Percentiles rank a stretch among this genome's conserved stretches.
Conservation (phyloP, 2,113 vertebrate genomes). For the Zapus hudsonius region DNA sequence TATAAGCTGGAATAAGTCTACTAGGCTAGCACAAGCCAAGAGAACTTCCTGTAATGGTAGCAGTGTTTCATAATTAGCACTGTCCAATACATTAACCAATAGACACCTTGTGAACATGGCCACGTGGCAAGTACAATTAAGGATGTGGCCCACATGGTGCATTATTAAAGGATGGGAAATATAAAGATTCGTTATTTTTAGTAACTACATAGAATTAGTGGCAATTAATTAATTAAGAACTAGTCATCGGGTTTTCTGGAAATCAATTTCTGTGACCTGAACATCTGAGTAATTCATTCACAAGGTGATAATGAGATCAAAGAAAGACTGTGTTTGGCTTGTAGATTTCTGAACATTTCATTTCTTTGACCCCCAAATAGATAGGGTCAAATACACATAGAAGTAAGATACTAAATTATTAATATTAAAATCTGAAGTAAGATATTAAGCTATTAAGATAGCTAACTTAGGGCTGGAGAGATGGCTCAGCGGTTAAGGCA, state of each 20-base stretch:
- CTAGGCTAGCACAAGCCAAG: not conserved
- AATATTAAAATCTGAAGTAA: no score
- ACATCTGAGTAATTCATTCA: not conserved
- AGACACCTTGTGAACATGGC: not conserved
- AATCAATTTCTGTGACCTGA: not conserved
- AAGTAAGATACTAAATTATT: no score
- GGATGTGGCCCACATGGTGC: not conserved
- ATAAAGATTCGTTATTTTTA: not conserved
- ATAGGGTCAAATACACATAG: conserved; percentile 7
- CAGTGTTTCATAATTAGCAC: not conserved
- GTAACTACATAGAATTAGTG: not conserved
- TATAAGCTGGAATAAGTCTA: not conserved
- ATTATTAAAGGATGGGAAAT: not conserved
- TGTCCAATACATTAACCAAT: not conserved
- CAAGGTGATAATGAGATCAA: not conserved
- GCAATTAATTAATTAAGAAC: not conserved
- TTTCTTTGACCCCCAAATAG: not conserved
- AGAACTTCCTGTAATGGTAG: not conserved
- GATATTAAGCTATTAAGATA: no score
- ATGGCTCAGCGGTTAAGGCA: no score
- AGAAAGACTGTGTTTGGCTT: not conserved
- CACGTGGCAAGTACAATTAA: not conserved
- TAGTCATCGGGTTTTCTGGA: not conserved
- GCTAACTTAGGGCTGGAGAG: no score
- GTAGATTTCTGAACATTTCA: not conserved